Base-by-base conservation (phyloP, 2,888 invertebrate species). In the Spodoptera littoralis region DNA sequence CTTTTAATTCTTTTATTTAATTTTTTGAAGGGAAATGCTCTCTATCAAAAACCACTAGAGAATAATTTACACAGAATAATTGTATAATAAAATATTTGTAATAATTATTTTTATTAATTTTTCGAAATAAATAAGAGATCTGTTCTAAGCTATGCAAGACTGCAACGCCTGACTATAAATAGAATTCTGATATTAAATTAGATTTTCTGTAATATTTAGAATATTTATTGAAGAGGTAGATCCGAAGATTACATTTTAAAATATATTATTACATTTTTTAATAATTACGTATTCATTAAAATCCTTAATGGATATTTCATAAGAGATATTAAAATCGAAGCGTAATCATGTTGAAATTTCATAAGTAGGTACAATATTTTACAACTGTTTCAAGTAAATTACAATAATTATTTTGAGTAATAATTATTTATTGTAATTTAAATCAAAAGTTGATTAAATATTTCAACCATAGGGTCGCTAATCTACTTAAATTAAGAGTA, bases 251-350 rank as follows among this genome's bases (percentile, higher is more conserved):
- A 81, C 59, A 77, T 65, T 70, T 75, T 73, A 60, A 71, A 58
- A 57, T 48, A 48, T 65, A 45, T 24, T 47, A 70, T 51, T 9
- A 60, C 36, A 50, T 63, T 70, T 70, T 55, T 78, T 77, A 60
- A 73, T 70, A 79, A 80, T 86, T 88, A 90, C 87, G 86, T 88
- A 89, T 87, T 84, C 75, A 83, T 82, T 81, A 84, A 84, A 83
- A 75, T 77, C 72, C 87, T 86, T 88, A 87, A 54, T 67, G 76
- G 80, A 83, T 88, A 88, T 83, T 76, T 92, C 93, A 92, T 92
- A 92, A 92, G 92, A 91, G 87, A 87, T 81, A 82, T 85, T 84
- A 87, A 87, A 88, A 85, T 89, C 84, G 85, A 90, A 90, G 91
- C 90, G 88, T 89, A 87, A 70, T 68, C 56, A 52, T 63, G 54